Percentiles rank a stretch among this genome's conserved stretches.
phyloP scores from a whole-genome alignment of 2,113 vertebrate species.

The Riparia riparia region DNA sequence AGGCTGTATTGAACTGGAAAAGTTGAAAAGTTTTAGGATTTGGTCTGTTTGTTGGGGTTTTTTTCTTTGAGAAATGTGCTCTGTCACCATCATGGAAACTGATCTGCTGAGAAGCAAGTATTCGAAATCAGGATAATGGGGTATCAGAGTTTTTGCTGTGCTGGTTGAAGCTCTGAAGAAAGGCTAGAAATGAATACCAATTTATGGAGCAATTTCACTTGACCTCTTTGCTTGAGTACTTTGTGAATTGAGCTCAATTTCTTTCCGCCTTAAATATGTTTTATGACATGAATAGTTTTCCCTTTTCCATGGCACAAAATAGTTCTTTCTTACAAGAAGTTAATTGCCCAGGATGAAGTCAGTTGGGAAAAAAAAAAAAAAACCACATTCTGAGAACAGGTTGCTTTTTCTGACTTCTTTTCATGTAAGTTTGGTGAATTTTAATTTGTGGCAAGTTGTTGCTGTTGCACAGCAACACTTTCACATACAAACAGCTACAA shows the following conservation, averaged over 20 bases:
- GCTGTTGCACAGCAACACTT: neutral
- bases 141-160: neutral
- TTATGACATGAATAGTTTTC: neutral
- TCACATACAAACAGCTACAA: neutral
- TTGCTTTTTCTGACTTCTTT: neutral
- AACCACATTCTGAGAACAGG: neutral
- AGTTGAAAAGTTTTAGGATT: neutral
- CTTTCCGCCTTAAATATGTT: neutral
- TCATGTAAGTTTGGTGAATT: neutral
- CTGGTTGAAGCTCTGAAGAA: slow-evolving; percentile 11
- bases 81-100: neutral
- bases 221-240: neutral
- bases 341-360: neutral
- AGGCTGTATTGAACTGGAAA: neutral
- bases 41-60: neutral
- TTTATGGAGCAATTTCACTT: slow-evolving; percentile 17
- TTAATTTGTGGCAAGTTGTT: neutral
- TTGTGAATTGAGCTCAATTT: slow-evolving; percentile 33
- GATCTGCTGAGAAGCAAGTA: neutral
- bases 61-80: neutral
- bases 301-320: neutral
- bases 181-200: neutral
- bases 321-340: neutral
- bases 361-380: neutral
- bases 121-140: slow-evolving; percentile 18